phyloP scores from a whole-genome alignment of 2,797 vertebrate species.

The Pipistrellus pipistrellus region DNA sequence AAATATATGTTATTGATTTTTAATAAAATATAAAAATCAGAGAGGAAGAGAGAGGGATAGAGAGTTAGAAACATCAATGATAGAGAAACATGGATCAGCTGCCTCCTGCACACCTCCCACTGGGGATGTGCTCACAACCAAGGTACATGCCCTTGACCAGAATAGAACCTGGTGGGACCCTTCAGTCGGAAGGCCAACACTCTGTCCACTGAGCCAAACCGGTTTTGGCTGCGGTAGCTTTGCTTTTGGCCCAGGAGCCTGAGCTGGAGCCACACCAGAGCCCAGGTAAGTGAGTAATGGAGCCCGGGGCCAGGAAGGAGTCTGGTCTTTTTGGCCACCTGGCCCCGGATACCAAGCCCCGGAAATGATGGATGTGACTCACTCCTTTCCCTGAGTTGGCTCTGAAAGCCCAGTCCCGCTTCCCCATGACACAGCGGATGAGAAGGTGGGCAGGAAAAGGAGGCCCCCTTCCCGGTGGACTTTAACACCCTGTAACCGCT shows the following conservation, averaged over 20 bases:
- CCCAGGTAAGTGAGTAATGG: not conserved
- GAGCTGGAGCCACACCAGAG: not conserved
- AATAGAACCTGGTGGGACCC: too few species aligned
- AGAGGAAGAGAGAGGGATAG: too few species aligned
- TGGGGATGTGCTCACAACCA: too few species aligned
- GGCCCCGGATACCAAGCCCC: not conserved
- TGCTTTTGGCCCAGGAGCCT: not conserved
- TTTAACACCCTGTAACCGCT: not conserved
- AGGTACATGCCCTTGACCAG: too few species aligned
- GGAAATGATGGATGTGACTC: conserved; percentile 24
- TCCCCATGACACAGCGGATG: not conserved
- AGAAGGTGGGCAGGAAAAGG: not conserved
- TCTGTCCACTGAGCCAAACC: too few species aligned
- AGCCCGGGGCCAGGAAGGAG: not conserved
- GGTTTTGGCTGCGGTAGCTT: not conserved
- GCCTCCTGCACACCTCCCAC: too few species aligned
- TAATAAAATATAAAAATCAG: too few species aligned
- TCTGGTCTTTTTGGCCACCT: not conserved
- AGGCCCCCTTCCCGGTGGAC: not conserved
- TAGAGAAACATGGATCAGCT: too few species aligned
- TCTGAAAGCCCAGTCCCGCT: not conserved
- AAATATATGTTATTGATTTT: too few species aligned
- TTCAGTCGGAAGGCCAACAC: too few species aligned
- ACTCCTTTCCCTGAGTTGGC: not conserved
- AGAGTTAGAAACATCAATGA: too few species aligned